Evolutionary conservation across 37 sponge, comb jelly and placozoan genomes (phyloP), one percentile per base, ranked within the genome.

Genomic region (Aplysina aerophoba): DNA sequence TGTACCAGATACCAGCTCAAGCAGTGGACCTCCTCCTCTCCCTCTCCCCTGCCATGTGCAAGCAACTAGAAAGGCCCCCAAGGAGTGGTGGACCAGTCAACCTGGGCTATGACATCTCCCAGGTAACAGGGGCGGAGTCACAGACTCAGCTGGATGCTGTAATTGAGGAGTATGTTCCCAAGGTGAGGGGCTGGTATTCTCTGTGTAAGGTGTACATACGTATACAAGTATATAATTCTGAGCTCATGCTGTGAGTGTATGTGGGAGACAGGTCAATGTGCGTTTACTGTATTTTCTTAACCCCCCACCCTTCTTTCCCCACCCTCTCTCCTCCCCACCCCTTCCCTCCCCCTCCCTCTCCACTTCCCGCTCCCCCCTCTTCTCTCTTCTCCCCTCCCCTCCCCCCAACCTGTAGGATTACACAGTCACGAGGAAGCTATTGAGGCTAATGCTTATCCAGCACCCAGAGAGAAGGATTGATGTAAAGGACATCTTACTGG

Each of bases 381-480:
- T 44, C 50, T 8, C 50, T 62, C 63, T 31, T 4, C 30, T 27
- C 33, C 34, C 33, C 30, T 15, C 34, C 19, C 17, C 34, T 31
- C 30, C 15, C 34, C 33, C 34, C 38, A 75, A 8, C 36, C 4
- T 68, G 44, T 35, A 94, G 90, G 93, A 89, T 15, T 97, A 88
- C 56, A 75, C 24, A 0, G 38, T 94, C 38, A 81, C 79, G 3
- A 84, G 80, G 73, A 81, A 85, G 57, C 66, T 97, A 21, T 71
- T 97, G 59, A 57, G 40, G 5, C 17, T 41, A 27, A 97, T 97
- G 97, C 85, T 97, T 55, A 85, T 81, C 50, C 89, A 36, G 33
- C 57, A 87, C 41, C 87, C 95, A n/a, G 87, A 88, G 13, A 79
- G 92, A 20, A 88, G 97, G 79, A 55, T 72, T n/a, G 81, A 88